Base-by-base conservation (phyloP, 2,888 invertebrate genomes). In the Acleris laterana region DNA sequence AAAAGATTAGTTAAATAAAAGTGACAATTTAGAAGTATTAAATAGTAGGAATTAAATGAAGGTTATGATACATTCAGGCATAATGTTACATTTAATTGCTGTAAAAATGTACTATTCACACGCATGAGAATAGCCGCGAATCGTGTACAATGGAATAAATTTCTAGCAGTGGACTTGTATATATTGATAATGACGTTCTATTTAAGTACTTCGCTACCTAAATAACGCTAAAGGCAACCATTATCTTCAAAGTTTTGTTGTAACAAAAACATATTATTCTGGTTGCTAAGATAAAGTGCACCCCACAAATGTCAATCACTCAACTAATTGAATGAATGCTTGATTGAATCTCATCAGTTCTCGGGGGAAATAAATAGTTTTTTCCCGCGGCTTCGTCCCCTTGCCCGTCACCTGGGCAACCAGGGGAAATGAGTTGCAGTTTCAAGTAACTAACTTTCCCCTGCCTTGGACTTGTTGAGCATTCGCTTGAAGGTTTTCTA, bases 301-400 rank as follows among this genome's bases (percentile, higher is more conserved):
- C 67, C 71, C 72, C 70, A 55, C 48, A 68, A 70, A 72, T 78
- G 83, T 83, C 87, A 82, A 82, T 87, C 85, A 81, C 75, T 75
- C 74, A 68, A 72, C 82, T 87, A 86, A 87, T 87, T 86, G 84
- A 84, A 84, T 83, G 83, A 81, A 80, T 83, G 83, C 79, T 80
- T 85, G 83, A 87, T 87, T 82, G 85, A 82, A 81, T 85, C 77
- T 76, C 74, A 74, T 73, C 76, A 75, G 69, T 68, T 73, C 83
- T 75, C 80, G 56, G 60, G 82, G 84, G 83, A 83, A 83, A 82
- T 80, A 70, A 78, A 77, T 82, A 81, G 82, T 83, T 82, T 77
- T 71, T 76, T 73, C 71, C 68, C 63, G n/a, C 22, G 25, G 25
- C 72, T 70, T 67, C 64, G 71, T 69, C 58, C 68, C 68, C 58